These are phyloP conservation scores for Acrocyrtus sp. DNA, from an alignment of 2,888 invertebrate species.

Conservation along the genomic window DNA sequence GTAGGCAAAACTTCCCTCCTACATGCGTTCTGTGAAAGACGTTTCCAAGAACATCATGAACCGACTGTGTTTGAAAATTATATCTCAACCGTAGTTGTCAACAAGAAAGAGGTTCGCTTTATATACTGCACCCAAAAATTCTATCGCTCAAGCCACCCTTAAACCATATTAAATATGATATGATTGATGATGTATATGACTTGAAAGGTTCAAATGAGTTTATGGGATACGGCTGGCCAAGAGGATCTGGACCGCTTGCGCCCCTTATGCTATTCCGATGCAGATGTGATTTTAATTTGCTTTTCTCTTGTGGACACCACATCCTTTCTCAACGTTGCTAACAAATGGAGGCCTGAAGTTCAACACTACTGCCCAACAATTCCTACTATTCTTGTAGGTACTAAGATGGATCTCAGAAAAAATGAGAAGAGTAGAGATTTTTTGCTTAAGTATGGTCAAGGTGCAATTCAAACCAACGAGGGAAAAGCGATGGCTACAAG, in stretches of 20 bases:
- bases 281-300: conserved; percentile 57
- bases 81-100: conserved; percentile 42
- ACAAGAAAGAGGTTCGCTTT: conserved; percentile 47
- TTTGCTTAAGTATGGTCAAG: conserved; percentile 45
- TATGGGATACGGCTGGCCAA: conserved; percentile 70
- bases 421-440: conserved; percentile 34
- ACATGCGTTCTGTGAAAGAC: conserved; percentile 53
- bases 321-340: conserved; percentile 56
- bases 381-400: conserved; percentile 54
- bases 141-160: no score
- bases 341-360: conserved; percentile 60
- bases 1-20: conserved; percentile 75
- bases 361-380: conserved; percentile 53
- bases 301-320: conserved; percentile 54
- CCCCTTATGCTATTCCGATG: conserved; percentile 54
- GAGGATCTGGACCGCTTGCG: conserved; percentile 59
- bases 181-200: no score
- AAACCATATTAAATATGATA: no score
- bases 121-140: neutral
- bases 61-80: conserved; percentile 60
- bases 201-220: conserved; percentile 64
- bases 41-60: conserved; percentile 55
- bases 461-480: conserved; percentile 50
- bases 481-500: conserved; percentile 67
- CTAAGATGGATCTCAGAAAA: conserved; percentile 54